These are phyloP conservation scores for Plestiodon gilberti DNA, from an alignment of 2,113 vertebrate species.

Conservation along the genomic window DNA sequence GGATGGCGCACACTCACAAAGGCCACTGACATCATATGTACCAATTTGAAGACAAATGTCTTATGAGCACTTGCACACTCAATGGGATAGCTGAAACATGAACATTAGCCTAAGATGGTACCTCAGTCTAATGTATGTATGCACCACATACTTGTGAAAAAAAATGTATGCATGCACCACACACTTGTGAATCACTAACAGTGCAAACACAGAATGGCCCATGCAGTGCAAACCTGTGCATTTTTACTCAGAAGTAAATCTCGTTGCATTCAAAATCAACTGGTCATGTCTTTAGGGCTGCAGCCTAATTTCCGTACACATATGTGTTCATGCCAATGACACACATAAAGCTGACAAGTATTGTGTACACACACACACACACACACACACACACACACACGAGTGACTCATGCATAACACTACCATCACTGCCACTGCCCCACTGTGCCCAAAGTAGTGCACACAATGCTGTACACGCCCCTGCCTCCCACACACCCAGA, in stretches of 20 bases:
- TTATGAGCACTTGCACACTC: background rate
- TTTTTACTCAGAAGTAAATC: no score
- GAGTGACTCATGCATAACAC: no score
- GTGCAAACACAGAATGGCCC: background rate
- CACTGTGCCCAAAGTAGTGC: background rate
- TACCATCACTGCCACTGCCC: background rate
- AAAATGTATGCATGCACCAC: no score
- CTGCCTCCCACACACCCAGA: background rate
- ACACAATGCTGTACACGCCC: background rate
- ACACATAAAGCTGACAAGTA: background rate
- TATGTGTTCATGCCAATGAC: background rate
- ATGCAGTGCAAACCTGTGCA: background rate
- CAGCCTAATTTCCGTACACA: background rate
- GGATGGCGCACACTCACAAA: background rate
- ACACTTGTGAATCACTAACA: background rate
- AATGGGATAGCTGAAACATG: background rate
- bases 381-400: background rate
- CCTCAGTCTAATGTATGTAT: no score
- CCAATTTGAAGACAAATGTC: background rate
- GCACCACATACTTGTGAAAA: background rate
- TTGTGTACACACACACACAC: background rate
- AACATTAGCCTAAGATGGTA: background rate
- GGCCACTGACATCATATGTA: background rate
- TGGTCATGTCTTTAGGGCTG: no score
- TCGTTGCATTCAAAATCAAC: no score